phyloP scores from a whole-genome alignment of 2,888 invertebrate species.

The Drosophila gaucha region DNA sequence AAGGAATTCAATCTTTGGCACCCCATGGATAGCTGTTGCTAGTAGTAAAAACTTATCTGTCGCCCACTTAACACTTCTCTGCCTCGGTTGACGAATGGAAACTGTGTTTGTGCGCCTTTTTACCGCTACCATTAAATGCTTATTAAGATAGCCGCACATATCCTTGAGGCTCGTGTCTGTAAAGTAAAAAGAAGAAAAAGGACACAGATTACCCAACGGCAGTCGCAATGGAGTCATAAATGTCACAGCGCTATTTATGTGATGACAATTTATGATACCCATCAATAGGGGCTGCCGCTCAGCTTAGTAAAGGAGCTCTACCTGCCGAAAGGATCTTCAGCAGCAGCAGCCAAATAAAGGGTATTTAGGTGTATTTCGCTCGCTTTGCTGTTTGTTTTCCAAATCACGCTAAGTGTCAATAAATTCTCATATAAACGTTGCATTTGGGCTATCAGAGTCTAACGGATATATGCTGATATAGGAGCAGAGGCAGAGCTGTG shows the following conservation, averaged over 20 bases:
- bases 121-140: conserved; percentile 79
- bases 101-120: conserved; percentile 55
- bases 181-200: conserved; percentile 20
- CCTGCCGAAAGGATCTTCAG: conserved; percentile 24
- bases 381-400: conserved; percentile 41
- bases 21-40: conserved; percentile 18
- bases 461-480: conserved; percentile 54
- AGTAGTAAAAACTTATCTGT: conserved; percentile 28
- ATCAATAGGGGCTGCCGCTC: conserved; percentile 29
- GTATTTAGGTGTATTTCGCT: conserved; percentile 11
- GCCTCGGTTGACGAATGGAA: background rate
- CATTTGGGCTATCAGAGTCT: conserved; percentile 50
- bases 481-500: conserved; percentile 18
- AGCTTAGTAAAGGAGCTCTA: conserved; percentile 25
- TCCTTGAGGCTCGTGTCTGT: conserved; percentile 35
- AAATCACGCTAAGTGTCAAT: conserved; percentile 68
- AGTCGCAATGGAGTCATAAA: conserved; percentile 78
- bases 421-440: conserved; percentile 71
- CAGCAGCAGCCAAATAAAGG: background rate
- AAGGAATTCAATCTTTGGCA: conserved; percentile 6
- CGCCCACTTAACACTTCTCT: conserved; percentile 59
- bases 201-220: conserved; percentile 55
- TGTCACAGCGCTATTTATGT: conserved; percentile 80
- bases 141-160: conserved; percentile 72
- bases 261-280: conserved; percentile 81